phyloP scores from a whole-genome alignment of 2,113 vertebrate genomes.

The Muscicapa adusta region DNA sequence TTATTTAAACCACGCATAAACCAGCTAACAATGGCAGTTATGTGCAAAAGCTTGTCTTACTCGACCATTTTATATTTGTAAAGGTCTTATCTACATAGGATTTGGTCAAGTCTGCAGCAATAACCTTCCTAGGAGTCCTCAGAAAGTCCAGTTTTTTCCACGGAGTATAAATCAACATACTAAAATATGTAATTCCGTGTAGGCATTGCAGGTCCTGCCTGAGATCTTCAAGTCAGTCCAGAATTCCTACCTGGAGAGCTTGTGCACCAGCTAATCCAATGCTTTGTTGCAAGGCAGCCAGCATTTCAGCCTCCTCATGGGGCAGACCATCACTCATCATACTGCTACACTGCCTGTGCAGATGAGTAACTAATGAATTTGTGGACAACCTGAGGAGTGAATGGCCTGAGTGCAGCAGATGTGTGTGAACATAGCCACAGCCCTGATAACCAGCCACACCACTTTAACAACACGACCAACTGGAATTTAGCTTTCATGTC shows the following conservation, averaged over 20 bases:
- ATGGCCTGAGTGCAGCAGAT: neutral
- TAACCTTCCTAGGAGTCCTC: neutral
- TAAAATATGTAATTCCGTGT: neutral
- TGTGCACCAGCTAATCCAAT: neutral
- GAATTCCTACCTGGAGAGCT: neutral
- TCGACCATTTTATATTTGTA: neutral
- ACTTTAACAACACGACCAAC: rapidly evolving
- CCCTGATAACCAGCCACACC: neutral
- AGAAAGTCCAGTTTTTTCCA: neutral
- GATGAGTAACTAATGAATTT: neutral
- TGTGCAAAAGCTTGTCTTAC: neutral
- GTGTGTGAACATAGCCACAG: neutral
- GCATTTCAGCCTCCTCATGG: neutral
- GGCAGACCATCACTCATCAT: neutral
- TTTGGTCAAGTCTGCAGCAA: neutral
- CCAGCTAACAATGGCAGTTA: rapidly evolving
- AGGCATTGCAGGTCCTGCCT: neutral
- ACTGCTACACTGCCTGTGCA: neutral
- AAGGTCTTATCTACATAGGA: neutral
- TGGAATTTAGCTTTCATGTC: neutral
- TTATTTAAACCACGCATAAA: neutral
- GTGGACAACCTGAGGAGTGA: neutral
- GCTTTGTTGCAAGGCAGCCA: neutral
- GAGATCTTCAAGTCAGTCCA: neutral
- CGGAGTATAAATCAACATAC: neutral